Base-by-base conservation (phyloP, 2,888 invertebrate species). In the Drosophila kanekoi region DNA sequence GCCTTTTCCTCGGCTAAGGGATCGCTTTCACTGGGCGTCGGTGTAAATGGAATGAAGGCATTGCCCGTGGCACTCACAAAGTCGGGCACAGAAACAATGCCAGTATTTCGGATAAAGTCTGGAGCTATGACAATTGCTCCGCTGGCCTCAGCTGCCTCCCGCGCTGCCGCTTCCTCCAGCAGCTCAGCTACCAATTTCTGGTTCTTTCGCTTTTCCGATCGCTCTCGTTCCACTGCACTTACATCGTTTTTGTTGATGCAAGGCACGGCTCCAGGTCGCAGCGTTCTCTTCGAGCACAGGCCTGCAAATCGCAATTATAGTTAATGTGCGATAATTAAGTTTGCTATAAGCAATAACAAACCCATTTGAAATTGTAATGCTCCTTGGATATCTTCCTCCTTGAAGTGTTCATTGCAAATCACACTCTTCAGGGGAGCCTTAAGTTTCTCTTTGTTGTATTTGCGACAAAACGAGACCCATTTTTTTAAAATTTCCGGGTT, bases 321-420 rank as follows among this genome's bases (percentile, higher is more conserved):
- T 8, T 8, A 3, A 11, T 43, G 2, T 1, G 11, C 1, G 0
- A 0, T 8, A 1, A 6, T 16, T 20, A 23, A 9, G 11, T n/a
- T 5, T 9, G 18, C n/a, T 33, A 0, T n/a, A 23, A 18, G 16
- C 1, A 10, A 13, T 32, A 44, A 70, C 81, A 37, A 40, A 81
- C 81, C 81, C 85, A 81, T 81, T 66, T 81, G 78, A 43, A 73
- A 87, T 43, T 81, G 70, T 2, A 84, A 45, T 14, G 67, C 65
- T 4, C 81, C 87, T 44, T 84, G 81, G 2, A 84, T 84, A 38
- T 81, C 87, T 9, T 84, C 81, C 16, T 73, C 78, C 33, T 64
- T 70, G 16, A 81, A 87, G 40, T 81, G 81, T 9, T 84, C 79
- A 47, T 73, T 81, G 49, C 87, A 84, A 43, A 87, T 54, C 51